Evolutionary conservation across 2,113 vertebrate species (phyloP), one percentile per base, ranked within the genome.

Genomic region (Cinclus mexicanus): DNA sequence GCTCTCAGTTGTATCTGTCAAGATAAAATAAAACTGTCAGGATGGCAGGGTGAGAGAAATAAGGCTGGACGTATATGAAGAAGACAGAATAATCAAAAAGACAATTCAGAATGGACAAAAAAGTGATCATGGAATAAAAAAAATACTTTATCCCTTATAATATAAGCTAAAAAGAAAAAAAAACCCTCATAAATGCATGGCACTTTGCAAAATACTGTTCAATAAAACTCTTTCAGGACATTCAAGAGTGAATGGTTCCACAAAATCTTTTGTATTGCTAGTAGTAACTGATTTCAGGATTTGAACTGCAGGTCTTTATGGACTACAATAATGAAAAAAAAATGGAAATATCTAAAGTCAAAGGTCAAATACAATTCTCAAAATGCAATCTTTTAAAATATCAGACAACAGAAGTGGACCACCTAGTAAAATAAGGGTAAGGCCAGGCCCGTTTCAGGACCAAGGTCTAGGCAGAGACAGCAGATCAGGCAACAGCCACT

Each of bases 11-110:
- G 52, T 60, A n/a, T 77, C 89, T 94, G 52, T 93, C 59, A 90
- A 90, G 71, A 67, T 39, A 83, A 91, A 93, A 89, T 77, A 69
- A 92, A 93, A 77, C 47, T 94, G 79, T 64, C 68, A 83, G 86
- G 63, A 80, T 42, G 64, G 6, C 20, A 67, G 29, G 9, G 3
- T 67, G 22, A 67, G 15, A 85, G 33, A 93, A 94, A 67, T 77
- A 80, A 60, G 10, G 31, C 23, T 79, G 20, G 46, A 61, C 4
- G 9, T 55, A 68, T 8, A 5, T 37, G 57, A 85, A 94, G 69
- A 42, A 91, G 33, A 49, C 5, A 26, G 23, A 41, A 24, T 59
- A 35, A 72, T 70, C 21, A 87, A 35, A 88, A 39, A 77, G 15
- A 56, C 3, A 92, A 68, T n/a, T 90, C 41, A 41, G 42, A 91